These are phyloP conservation scores for Elachura formosa DNA, from an alignment of 2,113 vertebrate species.

Conservation along the genomic window DNA sequence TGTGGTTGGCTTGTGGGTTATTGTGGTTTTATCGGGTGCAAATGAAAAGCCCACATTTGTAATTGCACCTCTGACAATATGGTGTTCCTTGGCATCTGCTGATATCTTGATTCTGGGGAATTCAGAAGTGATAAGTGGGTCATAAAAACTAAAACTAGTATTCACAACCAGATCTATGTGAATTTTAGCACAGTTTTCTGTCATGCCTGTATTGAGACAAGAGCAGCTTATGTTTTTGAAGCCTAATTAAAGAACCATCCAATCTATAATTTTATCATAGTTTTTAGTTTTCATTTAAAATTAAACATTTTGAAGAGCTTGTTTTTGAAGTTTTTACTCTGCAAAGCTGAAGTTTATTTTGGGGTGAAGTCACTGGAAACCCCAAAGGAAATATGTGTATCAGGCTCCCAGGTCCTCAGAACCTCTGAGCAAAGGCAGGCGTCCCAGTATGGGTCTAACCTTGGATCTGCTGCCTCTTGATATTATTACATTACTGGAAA, in stretches of 20 bases:
- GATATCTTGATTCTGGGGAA: not conserved
- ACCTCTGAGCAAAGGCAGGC: not conserved
- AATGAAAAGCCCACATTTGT: not conserved
- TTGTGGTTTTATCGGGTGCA: not conserved
- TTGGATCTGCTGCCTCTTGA: not conserved
- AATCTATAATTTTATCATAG: not conserved
- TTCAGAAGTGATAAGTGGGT: not conserved
- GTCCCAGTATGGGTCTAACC: not conserved
- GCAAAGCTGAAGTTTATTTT: not conserved
- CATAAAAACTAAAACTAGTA: not conserved
- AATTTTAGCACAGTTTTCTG: not conserved
- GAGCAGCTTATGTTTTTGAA: not conserved
- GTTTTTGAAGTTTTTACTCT: not conserved
- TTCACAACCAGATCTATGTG: not conserved
- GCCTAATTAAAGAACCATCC: not conserved
- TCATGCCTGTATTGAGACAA: not conserved
- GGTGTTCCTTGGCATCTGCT: not conserved
- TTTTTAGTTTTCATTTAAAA: not conserved
- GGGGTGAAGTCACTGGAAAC: not conserved
- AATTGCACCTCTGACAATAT: not conserved
- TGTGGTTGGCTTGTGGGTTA: not conserved
- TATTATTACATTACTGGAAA: not conserved
- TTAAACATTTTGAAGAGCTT: not conserved
- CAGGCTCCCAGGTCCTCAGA: not conserved
- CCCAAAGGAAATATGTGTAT: fast-evolving